Conservation (phyloP, 2,888 invertebrate genomes). For the Polymixis flavicincta region DNA sequence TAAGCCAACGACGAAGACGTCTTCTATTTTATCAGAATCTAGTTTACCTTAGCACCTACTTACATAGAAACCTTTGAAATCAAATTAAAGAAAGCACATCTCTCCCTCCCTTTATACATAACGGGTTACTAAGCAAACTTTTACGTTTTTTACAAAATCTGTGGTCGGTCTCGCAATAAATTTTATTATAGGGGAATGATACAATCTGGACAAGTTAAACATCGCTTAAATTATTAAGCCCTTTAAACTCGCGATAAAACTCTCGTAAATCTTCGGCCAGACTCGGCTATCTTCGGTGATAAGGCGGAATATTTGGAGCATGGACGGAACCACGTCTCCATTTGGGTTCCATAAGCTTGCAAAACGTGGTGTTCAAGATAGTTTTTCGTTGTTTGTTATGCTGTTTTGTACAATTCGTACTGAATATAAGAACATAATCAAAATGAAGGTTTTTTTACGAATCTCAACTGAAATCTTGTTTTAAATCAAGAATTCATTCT, state of each 20-base stretch:
- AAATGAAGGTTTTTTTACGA: not conserved
- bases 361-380: conserved; percentile 17
- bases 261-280: conserved; percentile 71
- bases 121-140: not conserved
- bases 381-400: conserved; percentile 6
- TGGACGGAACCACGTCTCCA: conserved; percentile 57
- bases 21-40: not conserved
- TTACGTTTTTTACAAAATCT: conserved; percentile 18
- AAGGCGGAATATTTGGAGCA: conserved; percentile 51
- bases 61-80: not conserved
- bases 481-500: too few relatives aligned
- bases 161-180: conserved; percentile 51
- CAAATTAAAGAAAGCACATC: not conserved
- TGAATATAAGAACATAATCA: not conserved
- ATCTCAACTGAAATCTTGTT: not conserved
- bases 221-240: conserved; percentile 72
- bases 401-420: not conserved
- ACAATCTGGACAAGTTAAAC: conserved; percentile 65
- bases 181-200: conserved; percentile 57
- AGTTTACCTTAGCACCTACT: too few relatives aligned
- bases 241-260: conserved; percentile 77
- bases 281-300: conserved; percentile 65
- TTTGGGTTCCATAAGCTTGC: conserved; percentile 41
- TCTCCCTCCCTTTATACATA: not conserved
- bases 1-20: too few relatives aligned